These are phyloP conservation scores for Pseudococcus longispinus DNA, from an alignment of 2,888 invertebrate species.

Conservation along the genomic window DNA sequence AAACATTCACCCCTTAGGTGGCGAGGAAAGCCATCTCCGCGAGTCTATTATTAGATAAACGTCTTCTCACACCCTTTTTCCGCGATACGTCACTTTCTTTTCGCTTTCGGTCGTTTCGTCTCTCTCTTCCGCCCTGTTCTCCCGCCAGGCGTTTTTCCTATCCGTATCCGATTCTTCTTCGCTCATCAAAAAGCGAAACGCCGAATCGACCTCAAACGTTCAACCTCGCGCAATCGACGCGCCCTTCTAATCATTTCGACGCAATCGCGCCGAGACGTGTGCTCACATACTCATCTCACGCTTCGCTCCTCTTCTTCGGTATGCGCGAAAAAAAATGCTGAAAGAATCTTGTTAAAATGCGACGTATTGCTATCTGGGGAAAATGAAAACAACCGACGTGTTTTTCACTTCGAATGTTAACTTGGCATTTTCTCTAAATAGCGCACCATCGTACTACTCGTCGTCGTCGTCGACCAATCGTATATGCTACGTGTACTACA, in stretches of 20 bases:
- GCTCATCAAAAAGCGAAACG: slow-evolving; percentile 31
- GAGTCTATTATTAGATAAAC: slow-evolving; percentile 56
- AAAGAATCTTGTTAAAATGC: slow-evolving; percentile 31
- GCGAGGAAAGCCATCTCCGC: neutral
- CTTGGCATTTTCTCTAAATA: slow-evolving; percentile 26
- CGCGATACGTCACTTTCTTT: slow-evolving; percentile 48
- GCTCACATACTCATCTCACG: neutral
- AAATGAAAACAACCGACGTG: slow-evolving; percentile 31
- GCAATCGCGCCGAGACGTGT: neutral
- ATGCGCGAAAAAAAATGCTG: neutral
- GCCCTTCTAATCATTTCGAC: slow-evolving; percentile 21
- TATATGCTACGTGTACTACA: neutral
- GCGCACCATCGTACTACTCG: neutral
- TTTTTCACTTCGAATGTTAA: slow-evolving; percentile 34
- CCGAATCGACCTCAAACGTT: slow-evolving; percentile 42
- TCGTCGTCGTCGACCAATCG: neutral
- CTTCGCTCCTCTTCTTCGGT: neutral
- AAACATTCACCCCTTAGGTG: neutral
- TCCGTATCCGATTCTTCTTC: slow-evolving; percentile 18
- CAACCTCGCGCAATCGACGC: slow-evolving; percentile 27
- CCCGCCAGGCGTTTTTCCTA: neutral
- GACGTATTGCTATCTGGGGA: slow-evolving; percentile 34
- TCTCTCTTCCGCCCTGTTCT: neutral
- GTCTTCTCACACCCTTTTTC: slow-evolving; percentile 54
- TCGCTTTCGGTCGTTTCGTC: slow-evolving; percentile 23